Evolutionary conservation across 1,140 invertebrate species (phyloP), one percentile per base, ranked within the genome.

Genomic region (Drosophila kepulauana): DNA sequence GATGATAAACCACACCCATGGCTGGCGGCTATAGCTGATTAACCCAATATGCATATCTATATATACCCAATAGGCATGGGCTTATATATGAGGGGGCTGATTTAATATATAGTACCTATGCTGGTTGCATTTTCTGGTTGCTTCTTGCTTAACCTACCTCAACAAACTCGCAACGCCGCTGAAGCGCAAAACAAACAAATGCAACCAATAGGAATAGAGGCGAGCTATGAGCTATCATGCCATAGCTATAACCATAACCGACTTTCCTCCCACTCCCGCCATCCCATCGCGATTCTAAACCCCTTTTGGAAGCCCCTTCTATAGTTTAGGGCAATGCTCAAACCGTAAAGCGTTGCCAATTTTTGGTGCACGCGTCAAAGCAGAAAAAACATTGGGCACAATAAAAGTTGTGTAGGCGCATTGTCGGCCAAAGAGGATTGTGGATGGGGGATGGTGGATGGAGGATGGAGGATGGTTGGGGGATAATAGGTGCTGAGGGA

Each of bases 361-460:
- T 88, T 88, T 88, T 80, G 85, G 80, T 73, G 58, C 66, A 58
- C 78, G 84, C 84, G 84, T 88, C 85, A 88, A 88, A 88, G 84
- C 85, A 88, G 85, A 88, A 88, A 88, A 88, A 88, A 89, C 84
- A 89, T 72, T 66, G 82, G 74, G 71, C 85, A 87, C 79, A 87
- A 87, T 87, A 88, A 75, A 89, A 88, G 77, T 88, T 84, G 68
- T 64, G 84, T 79, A 82, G 79, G 63, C 71, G 54, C 79, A 25
- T 61, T 73, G 46, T 52, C 4, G 49, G 38, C 1, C 10, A 33
- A 65, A 54, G 8, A 10, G 20, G n/a, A 3, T 8, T 10, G 28
- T 11, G 16, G 33, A 43, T 1, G 11, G 30, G 30, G 13, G 48
- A n/a, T n/a, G n/a, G n/a, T n/a, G n/a, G n/a, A n/a, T n/a, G n/a